Evolutionary conservation across 2,797 vertebrate species (phyloP).

Genomic region (Hybognathus amarus): DNA sequence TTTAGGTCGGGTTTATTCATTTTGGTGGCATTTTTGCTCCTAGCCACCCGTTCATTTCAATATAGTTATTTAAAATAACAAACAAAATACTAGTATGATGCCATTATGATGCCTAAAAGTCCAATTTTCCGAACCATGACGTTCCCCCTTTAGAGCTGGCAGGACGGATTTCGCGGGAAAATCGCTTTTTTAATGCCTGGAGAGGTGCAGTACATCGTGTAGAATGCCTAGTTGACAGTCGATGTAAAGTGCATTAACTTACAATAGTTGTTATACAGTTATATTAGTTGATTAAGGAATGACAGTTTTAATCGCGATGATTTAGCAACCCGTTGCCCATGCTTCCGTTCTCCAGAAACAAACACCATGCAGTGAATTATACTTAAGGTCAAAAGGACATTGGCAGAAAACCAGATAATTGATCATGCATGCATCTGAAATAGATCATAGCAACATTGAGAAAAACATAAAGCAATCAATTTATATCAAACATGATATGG

Average conservation of each 20-base stretch:
- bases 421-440: background rate
- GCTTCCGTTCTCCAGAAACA: background rate
- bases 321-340: too few species aligned
- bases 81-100: background rate
- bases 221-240: background rate
- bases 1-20: too few species aligned
- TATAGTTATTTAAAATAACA: too few species aligned
- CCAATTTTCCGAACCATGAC: fast-evolving
- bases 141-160: background rate
- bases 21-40: too few species aligned
- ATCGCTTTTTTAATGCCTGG: background rate
- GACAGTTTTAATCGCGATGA: background rate
- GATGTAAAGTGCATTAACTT: background rate
- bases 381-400: too few species aligned
- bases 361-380: too few species aligned
- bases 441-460: background rate
- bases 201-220: background rate
- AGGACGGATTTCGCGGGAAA: background rate
- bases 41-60: too few species aligned
- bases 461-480: background rate
- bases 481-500: background rate
- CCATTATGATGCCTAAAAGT: too few species aligned
- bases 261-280: background rate
- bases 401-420: background rate
- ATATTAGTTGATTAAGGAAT: background rate